These are phyloP conservation scores for Eufriesea mexicana DNA, from an alignment of 1,140 invertebrate species.

Conservation along the genomic window DNA sequence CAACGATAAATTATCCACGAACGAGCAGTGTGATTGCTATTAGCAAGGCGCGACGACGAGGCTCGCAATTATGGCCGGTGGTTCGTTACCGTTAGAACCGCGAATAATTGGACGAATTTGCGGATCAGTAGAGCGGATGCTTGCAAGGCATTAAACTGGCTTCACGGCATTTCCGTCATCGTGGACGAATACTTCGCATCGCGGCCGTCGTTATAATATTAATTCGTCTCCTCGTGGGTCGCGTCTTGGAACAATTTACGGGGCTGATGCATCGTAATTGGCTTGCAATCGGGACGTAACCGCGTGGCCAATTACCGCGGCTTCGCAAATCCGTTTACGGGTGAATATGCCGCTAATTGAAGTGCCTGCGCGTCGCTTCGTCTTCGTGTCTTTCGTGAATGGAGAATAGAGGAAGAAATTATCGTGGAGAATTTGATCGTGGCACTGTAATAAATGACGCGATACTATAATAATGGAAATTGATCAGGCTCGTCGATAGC, in stretches of 20 bases:
- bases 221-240: slow-evolving; percentile 3
- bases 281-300: background rate
- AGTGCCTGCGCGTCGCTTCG: background rate
- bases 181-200: slow-evolving; percentile 35
- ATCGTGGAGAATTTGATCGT: background rate
- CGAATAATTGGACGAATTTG: slow-evolving; percentile 59
- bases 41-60: slow-evolving; percentile 30
- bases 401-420: too few species aligned
- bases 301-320: background rate
- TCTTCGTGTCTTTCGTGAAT: background rate
- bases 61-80: slow-evolving; percentile 43
- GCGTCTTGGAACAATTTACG: slow-evolving; percentile 4
- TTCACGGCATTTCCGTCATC: background rate
- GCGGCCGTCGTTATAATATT: slow-evolving; percentile 14
- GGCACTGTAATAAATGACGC: background rate
- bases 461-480: background rate
- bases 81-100: slow-evolving; percentile 47
- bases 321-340: background rate
- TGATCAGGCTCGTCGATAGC: background rate
- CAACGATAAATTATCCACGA: slow-evolving; percentile 41
- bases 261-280: background rate
- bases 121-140: slow-evolving; percentile 46
- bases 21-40: slow-evolving; percentile 52
- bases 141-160: slow-evolving; percentile 41
- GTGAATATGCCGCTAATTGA: background rate